Evolutionary conservation across 2,797 vertebrate genomes (phyloP).

Genomic region (Falco peregrinus): DNA sequence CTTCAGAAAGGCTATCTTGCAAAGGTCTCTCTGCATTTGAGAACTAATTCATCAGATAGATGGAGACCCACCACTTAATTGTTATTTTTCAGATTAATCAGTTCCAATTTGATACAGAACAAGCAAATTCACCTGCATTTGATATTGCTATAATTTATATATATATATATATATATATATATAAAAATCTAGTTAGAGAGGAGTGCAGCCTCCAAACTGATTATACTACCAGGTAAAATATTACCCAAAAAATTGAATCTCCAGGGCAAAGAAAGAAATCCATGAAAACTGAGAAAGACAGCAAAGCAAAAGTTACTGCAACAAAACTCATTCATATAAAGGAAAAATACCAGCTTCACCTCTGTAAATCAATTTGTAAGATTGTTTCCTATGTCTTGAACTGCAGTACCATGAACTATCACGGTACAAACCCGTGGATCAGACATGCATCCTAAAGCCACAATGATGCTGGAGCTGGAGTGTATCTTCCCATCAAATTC

Average conservation of each 20-base stretch:
- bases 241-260: background rate
- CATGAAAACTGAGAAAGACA: background rate
- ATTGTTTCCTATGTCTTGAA: fast-evolving
- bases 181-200: background rate
- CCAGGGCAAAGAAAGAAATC: background rate
- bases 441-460: background rate
- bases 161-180: background rate
- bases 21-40: background rate
- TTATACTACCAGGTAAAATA: background rate
- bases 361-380: background rate
- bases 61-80: background rate
- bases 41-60: background rate
- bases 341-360: background rate
- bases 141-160: background rate
- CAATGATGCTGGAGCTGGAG: background rate
- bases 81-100: background rate
- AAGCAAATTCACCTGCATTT: background rate
- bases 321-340: background rate
- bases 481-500: background rate
- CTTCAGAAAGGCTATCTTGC: background rate
- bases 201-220: background rate
- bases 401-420: background rate
- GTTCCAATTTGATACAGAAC: background rate
- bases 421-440: background rate
- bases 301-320: background rate